Conservation (phyloP, 2,113 vertebrate genomes). For the Petromus typicus region DNA sequence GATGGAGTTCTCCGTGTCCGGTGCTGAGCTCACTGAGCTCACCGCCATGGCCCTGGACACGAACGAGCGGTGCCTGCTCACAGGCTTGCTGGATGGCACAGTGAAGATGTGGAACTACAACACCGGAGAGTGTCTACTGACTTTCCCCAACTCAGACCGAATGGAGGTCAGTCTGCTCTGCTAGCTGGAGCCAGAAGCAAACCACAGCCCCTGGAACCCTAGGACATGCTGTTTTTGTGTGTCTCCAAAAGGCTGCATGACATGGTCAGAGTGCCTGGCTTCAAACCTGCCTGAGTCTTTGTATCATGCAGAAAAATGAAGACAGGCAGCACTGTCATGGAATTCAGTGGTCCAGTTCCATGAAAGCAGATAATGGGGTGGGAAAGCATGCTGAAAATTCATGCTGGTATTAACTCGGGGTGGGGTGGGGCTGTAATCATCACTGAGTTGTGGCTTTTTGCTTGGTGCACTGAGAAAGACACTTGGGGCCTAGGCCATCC, state of each 20-base stretch:
- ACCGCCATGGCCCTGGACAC: conserved; percentile 83
- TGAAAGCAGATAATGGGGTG: background rate
- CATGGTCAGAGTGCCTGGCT: background rate
- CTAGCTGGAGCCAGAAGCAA: background rate
- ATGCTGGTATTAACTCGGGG: accelerated
- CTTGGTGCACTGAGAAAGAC: background rate
- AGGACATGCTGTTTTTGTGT: background rate
- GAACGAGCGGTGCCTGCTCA: conserved; percentile 80
- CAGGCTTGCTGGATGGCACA: conserved; percentile 70
- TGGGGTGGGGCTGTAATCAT: too few species aligned
- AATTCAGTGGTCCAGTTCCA: background rate
- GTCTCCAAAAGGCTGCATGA: background rate
- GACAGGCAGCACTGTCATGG: background rate
- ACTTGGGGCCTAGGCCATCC: background rate
- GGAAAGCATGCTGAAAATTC: background rate
- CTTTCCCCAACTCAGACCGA: conserved; percentile 72
- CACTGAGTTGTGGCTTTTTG: background rate
- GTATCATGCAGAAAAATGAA: background rate
- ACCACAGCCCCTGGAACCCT: background rate
- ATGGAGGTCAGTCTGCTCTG: conserved; percentile 75
- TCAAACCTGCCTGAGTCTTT: background rate
- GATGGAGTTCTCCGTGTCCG: conserved; percentile 75
- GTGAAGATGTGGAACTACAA: conserved; percentile 85
- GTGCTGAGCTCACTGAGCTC: conserved; percentile 66
- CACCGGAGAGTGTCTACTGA: conserved; percentile 75